Conservation (phyloP, 1,140 invertebrate genomes). For the Psix sp. region DNA sequence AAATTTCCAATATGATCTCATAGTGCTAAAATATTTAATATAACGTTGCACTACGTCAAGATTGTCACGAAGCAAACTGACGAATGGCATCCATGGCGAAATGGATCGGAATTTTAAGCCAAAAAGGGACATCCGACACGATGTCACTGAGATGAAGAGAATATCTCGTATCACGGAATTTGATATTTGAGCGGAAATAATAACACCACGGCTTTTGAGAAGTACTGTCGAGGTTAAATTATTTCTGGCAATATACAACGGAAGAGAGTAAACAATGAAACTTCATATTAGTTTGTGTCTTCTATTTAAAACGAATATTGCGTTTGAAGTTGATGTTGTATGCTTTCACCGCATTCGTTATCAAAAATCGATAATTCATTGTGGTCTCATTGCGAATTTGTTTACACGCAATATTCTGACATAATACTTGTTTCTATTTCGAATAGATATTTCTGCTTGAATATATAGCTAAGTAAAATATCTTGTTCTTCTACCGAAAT, state of each 20-base stretch:
- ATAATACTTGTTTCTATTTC: no score
- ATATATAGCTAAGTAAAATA: slow-evolving; percentile 69
- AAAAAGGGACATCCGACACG: slow-evolving; percentile 62
- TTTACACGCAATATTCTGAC: no score
- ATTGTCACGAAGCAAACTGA: slow-evolving; percentile 45
- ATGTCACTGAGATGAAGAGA: slow-evolving; percentile 61
- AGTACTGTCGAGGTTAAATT: slow-evolving; percentile 48
- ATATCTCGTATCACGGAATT: slow-evolving; percentile 63
- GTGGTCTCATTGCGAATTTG: no score
- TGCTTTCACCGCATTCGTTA: no score
- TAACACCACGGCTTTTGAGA: slow-evolving; percentile 58
- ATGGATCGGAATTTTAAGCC: slow-evolving; percentile 67
- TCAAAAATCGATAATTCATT: no score
- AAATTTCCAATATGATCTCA: slow-evolving; percentile 52
- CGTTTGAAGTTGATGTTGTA: no score
- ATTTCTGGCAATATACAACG: slow-evolving; percentile 39
- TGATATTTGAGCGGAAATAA: slow-evolving; percentile 69
- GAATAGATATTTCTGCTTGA: no score
- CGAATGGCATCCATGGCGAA: slow-evolving; percentile 58
- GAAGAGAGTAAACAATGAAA: neutral
- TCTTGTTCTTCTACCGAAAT: slow-evolving; percentile 72
- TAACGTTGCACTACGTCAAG: slow-evolving; percentile 61
- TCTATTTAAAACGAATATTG: no score
- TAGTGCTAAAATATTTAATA: slow-evolving; percentile 62
- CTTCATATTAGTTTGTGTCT: neutral